phyloP scores from a whole-genome alignment of 1,140 invertebrate genomes.

The Drosophila ambigua region DNA sequence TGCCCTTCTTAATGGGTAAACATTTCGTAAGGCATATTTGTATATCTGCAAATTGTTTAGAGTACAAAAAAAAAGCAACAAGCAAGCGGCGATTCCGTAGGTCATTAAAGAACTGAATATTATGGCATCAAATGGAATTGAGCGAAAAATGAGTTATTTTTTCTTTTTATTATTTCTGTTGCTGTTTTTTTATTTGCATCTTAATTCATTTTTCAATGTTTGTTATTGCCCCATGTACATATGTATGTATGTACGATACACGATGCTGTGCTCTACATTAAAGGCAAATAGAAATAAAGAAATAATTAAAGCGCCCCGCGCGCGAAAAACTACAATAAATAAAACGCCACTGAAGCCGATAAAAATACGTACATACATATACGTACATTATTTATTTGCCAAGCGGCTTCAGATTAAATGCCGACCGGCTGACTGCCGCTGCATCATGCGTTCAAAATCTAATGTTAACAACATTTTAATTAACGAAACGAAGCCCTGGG shows the following conservation, averaged over 20 bases:
- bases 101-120: constrained; percentile 55
- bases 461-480: constrained; percentile 81
- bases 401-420: constrained; percentile 53
- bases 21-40: constrained; percentile 44
- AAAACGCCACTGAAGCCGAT: constrained; percentile 27
- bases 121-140: constrained; percentile 66
- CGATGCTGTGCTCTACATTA: constrained; percentile 28
- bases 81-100: constrained; percentile 23
- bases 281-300: constrained; percentile 74
- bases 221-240: constrained; percentile 29
- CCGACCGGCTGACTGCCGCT: neutral
- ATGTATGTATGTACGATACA: neutral
- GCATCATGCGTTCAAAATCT: constrained; percentile 66
- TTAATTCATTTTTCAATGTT: constrained; percentile 35
- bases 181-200: constrained; percentile 23
- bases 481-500: constrained; percentile 39
- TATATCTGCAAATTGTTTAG: constrained; percentile 62
- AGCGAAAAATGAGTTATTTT: constrained; percentile 21
- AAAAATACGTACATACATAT: constrained; percentile 6
- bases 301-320: constrained; percentile 66
- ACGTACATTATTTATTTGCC: constrained; percentile 78
- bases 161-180: constrained; percentile 13
- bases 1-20: too few species aligned
- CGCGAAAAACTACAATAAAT: constrained; percentile 46
- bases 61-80: constrained; percentile 8